phyloP scores from a whole-genome alignment of 2,888 invertebrate species.

The Euplexia lucipara region DNA sequence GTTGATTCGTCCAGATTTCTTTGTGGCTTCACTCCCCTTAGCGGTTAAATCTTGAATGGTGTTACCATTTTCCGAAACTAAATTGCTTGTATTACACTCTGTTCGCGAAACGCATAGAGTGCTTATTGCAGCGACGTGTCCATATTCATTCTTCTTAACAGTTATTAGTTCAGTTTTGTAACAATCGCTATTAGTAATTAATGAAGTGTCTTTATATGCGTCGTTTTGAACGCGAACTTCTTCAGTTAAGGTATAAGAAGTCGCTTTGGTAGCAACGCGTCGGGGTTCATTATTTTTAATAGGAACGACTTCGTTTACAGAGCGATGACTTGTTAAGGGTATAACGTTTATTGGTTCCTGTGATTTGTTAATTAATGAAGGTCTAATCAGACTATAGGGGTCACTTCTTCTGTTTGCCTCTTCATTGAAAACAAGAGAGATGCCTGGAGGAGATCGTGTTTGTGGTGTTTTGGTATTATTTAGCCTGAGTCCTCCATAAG shows the following conservation, averaged over 20 bases:
- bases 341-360: conserved; percentile 6
- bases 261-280: background rate
- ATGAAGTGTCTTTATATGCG: conserved; percentile 1
- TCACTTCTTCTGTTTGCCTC: conserved; percentile 64
- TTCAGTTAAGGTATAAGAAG: conserved; percentile 5
- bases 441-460: conserved; percentile 44
- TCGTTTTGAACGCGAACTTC: background rate
- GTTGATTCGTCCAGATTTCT: background rate
- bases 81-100: background rate
- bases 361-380: conserved; percentile 3
- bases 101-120: background rate
- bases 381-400: conserved; percentile 32
- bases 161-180: background rate
- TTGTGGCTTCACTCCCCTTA: background rate
- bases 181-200: conserved; percentile 16
- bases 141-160: background rate
- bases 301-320: background rate
- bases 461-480: conserved; percentile 31
- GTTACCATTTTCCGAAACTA: background rate
- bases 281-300: background rate
- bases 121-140: background rate
- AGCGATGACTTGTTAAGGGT: background rate
- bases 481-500: conserved; percentile 18
- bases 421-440: conserved; percentile 71
- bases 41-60: background rate